These are phyloP conservation scores for Akabosia matsudoensis DNA, from an alignment of 1,140 invertebrate species.

Conservation along the genomic window DNA sequence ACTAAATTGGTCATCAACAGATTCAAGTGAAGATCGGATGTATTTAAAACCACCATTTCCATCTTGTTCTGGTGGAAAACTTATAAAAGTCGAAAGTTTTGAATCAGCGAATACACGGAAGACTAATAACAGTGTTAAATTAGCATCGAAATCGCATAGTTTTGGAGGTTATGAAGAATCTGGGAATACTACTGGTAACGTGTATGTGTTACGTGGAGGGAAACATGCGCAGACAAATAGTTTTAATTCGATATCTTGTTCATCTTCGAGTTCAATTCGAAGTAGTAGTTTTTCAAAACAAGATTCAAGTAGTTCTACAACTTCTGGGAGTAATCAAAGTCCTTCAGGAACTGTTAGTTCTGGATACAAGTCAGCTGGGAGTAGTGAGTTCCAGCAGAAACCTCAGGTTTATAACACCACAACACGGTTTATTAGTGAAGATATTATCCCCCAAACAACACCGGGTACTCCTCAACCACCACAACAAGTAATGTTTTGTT, in stretches of 20 bases:
- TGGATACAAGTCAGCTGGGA: not conserved
- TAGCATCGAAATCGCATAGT: not conserved
- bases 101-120: conserved; percentile 48
- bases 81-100: conserved; percentile 59
- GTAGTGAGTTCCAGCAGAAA: not conserved
- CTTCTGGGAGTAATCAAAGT: not conserved
- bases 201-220: not conserved
- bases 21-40: not conserved
- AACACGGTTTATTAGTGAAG: too few species aligned
- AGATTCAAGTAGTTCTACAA: not conserved
- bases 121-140: not conserved
- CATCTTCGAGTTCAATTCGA: not conserved
- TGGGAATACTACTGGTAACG: not conserved
- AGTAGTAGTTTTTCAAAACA: conserved; percentile 4
- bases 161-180: conserved; percentile 5
- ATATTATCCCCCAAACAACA: not conserved
- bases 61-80: conserved; percentile 50
- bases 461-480: not conserved
- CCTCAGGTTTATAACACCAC: too few species aligned
- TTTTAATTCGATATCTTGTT: not conserved
- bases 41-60: conserved; percentile 42
- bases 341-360: not conserved
- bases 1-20: conserved; percentile 14
- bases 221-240: not conserved
- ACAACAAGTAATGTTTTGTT: conserved; percentile 43